phyloP scores from a whole-genome alignment of 2,888 invertebrate species.

The Leptopilina syphax region DNA sequence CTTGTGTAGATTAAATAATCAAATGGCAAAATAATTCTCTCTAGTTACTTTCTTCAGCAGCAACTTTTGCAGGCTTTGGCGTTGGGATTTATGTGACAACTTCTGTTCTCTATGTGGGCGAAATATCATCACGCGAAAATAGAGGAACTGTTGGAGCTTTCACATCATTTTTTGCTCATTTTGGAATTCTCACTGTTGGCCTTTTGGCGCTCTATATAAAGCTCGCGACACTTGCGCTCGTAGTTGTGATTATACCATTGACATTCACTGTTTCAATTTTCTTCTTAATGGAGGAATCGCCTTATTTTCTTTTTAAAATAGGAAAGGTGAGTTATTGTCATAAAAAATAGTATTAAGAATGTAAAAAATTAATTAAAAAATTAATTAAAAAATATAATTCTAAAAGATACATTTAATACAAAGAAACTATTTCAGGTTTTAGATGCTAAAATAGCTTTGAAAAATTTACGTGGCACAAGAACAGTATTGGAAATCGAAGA shows the following conservation, averaged over 20 bases:
- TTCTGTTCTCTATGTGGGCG: slow-evolving; percentile 58
- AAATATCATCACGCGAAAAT: slow-evolving; percentile 55
- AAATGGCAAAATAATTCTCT: slow-evolving; percentile 16
- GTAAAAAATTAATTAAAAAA: not conserved
- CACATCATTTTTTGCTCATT: slow-evolving; percentile 54
- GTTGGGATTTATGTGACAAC: slow-evolving; percentile 58
- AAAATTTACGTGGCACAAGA: slow-evolving; percentile 49
- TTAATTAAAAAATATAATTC: not conserved
- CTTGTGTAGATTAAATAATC: no score
- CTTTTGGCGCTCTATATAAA: slow-evolving; percentile 48
- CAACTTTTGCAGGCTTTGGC: slow-evolving; percentile 57
- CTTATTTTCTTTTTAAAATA: slow-evolving; percentile 57
- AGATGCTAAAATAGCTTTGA: slow-evolving; percentile 58
- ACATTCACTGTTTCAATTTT: slow-evolving; percentile 53
- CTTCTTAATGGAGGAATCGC: slow-evolving; percentile 61
- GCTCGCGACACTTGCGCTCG: slow-evolving; percentile 42
- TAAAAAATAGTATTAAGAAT: not conserved
- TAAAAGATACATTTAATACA: not conserved
- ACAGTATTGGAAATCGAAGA: slow-evolving; percentile 56
- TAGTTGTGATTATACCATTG: slow-evolving; percentile 48
- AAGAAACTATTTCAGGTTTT: slow-evolving; percentile 50
- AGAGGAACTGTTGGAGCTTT: slow-evolving; percentile 53
- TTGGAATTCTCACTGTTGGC: slow-evolving; percentile 54
- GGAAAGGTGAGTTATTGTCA: slow-evolving; percentile 54
- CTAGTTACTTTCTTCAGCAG: slow-evolving; percentile 54